These are phyloP conservation scores for Hypanus sabinus DNA, from an alignment of 2,113 vertebrate species.

Conservation along the genomic window DNA sequence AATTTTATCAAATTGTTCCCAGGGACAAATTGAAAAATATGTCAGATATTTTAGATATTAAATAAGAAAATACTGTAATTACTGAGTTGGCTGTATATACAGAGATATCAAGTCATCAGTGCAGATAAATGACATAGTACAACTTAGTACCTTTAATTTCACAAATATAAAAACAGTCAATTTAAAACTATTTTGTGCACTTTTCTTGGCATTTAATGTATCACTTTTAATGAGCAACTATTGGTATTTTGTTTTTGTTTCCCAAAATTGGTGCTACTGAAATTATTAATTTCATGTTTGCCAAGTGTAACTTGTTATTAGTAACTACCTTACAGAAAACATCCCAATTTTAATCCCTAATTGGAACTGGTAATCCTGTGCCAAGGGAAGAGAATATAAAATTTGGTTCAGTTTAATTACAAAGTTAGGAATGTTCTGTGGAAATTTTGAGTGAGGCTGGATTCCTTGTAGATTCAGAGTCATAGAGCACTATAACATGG, in stretches of 20 bases:
- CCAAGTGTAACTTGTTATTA: neutral
- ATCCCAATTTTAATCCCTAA: neutral
- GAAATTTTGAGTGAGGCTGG: neutral
- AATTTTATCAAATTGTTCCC: neutral
- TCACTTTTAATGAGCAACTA: neutral
- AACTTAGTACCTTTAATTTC: too few species aligned
- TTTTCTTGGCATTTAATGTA: neutral
- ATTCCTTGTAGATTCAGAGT: neutral
- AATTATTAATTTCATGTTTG: neutral
- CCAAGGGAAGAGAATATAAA: neutral
- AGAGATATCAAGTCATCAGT: too few species aligned
- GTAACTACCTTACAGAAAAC: neutral
- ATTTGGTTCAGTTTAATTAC: neutral
- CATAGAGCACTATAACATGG: too few species aligned
- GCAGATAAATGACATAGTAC: too few species aligned
- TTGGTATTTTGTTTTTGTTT: neutral
- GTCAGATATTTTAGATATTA: neutral
- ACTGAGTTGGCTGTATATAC: too few species aligned
- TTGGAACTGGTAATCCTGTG: neutral
- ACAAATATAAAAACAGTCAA: too few species aligned
- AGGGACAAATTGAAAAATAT: neutral
- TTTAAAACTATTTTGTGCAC: too few species aligned
- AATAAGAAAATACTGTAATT: too few species aligned
- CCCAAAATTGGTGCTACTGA: neutral
- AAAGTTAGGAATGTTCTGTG: neutral